These are phyloP conservation scores for Phrixothrix hirtus DNA, from an alignment of 2,888 invertebrate genomes.

Conservation along the genomic window DNA sequence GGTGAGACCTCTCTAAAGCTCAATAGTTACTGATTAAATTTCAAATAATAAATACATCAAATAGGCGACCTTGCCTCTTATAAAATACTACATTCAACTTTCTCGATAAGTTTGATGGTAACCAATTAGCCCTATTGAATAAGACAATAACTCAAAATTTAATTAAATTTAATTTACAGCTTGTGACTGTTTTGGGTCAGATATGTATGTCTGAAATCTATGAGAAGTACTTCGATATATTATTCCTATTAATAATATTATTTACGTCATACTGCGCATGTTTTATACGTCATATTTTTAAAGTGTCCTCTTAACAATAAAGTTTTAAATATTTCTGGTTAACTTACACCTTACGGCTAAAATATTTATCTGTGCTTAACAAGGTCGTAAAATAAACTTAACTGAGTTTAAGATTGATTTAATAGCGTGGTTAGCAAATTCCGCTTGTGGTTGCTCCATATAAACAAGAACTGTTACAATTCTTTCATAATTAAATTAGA, in stretches of 20 bases:
- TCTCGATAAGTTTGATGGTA: constrained; percentile 22
- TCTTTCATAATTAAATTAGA: constrained; percentile 28
- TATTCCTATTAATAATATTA: no score
- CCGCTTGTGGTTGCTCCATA: constrained; percentile 23
- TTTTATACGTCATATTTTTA: no score
- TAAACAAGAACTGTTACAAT: constrained; percentile 22
- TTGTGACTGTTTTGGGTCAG: constrained; percentile 31
- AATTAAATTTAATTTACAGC: constrained; percentile 30
- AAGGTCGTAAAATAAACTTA: constrained; percentile 28
- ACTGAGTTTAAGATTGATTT: constrained; percentile 27
- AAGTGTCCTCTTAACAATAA: constrained; percentile 20
- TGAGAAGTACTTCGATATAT: no score
- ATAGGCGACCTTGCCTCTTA: constrained; percentile 16
- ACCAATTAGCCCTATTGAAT: constrained; percentile 22
- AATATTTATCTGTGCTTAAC: constrained; percentile 27
- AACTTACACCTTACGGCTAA: constrained; percentile 22
- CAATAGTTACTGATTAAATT: constrained; percentile 28
- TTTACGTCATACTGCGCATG: no score
- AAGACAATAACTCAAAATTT: constrained; percentile 11
- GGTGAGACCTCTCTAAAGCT: constrained; percentile 25
- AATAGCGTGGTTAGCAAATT: constrained; percentile 24
- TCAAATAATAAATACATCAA: constrained; percentile 30
- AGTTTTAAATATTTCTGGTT: constrained; percentile 28
- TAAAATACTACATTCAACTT: constrained; percentile 21
- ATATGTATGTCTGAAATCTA: no score